Percentiles rank a stretch among this genome's conserved stretches.
These are phyloP conservation scores for Liodrosophila aerea DNA, from an alignment of 2,888 invertebrate species.

Conservation along the genomic window DNA sequence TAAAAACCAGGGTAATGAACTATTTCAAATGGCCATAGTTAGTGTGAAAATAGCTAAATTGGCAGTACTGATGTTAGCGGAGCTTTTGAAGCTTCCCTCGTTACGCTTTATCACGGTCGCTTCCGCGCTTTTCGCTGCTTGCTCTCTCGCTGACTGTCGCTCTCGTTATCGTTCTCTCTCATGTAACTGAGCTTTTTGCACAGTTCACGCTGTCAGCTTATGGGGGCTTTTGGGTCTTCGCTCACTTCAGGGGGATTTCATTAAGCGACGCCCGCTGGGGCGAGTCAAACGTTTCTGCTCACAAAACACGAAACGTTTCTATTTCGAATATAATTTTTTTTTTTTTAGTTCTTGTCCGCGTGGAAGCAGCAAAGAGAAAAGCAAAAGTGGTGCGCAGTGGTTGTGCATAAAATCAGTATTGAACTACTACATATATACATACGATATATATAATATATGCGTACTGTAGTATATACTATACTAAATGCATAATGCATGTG, in stretches of 20 bases:
- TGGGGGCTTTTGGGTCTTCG: constrained; percentile 27
- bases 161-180: not conserved
- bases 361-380: constrained; percentile 9
- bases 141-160: not conserved
- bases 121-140: not conserved
- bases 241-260: constrained; percentile 30
- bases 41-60: too few relatives aligned
- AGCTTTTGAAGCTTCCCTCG: too few relatives aligned
- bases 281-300: constrained; percentile 30
- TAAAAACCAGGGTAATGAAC: too few relatives aligned
- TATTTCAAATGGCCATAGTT: too few relatives aligned
- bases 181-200: not conserved
- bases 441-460: constrained; percentile 2
- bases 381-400: constrained; percentile 32
- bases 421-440: constrained; percentile 1
- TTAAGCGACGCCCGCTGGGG: constrained; percentile 29
- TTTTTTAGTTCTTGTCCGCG: constrained; percentile 11
- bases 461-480: not conserved
- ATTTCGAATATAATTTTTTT: constrained; percentile 14
- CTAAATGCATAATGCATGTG: constrained; percentile 9
- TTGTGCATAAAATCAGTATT: constrained; percentile 20
- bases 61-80: too few relatives aligned
- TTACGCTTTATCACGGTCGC: not conserved
- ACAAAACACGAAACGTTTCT: constrained; percentile 7
- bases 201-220: constrained; percentile 18